Evolutionary conservation across 2,888 invertebrate genomes (phyloP), one percentile per base, ranked within the genome.

Genomic region (Sphaeridia pumilis): DNA sequence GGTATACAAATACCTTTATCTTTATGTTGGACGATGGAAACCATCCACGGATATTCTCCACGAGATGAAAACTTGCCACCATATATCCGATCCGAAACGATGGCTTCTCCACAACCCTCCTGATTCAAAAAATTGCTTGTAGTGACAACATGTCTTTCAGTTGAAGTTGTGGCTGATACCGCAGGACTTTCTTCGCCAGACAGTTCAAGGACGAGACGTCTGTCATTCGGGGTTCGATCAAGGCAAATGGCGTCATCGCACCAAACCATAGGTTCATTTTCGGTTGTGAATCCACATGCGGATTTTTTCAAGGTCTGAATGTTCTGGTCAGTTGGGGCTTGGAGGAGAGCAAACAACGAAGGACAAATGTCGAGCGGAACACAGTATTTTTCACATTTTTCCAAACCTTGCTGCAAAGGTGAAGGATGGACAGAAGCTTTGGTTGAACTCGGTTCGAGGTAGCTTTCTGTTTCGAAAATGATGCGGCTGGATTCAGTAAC

Each of bases 21-120:
- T 5, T 38, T 20, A 12, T 14, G 4, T 38, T 38, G 12, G 50
- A 47, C 42, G 1, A 48, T 35, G 20, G 52, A 31, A n/a, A 41
- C 49, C 20, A 52, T 14, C 56, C 56, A 56, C 12, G 56, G 56
- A 34, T 49, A 56, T 49, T 56, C 56, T 25, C 52, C 56, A 35
- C 17, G n/a, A 5, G 34, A 20, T 3, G 52, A 49, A 14, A 25
- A 22, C 21, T 42, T 21, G 3, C 56, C 56, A 7, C 56, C 56
- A 20, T 43, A 31, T 12, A 56, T 56, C 27, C 56, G 43, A 38
- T 38, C 38, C 10, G 47, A 21, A 14, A 46, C 48, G 25, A 56
- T 24, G 1, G 56, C 34, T 2, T 22, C 41, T 26, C 56, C 56
- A 26, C 56, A 56, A 3, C 46, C 49, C 20, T 36, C 36, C 43